Evolutionary conservation across 2,797 vertebrate species (phyloP).

Genomic region (Ctenosaura bakeri): DNA sequence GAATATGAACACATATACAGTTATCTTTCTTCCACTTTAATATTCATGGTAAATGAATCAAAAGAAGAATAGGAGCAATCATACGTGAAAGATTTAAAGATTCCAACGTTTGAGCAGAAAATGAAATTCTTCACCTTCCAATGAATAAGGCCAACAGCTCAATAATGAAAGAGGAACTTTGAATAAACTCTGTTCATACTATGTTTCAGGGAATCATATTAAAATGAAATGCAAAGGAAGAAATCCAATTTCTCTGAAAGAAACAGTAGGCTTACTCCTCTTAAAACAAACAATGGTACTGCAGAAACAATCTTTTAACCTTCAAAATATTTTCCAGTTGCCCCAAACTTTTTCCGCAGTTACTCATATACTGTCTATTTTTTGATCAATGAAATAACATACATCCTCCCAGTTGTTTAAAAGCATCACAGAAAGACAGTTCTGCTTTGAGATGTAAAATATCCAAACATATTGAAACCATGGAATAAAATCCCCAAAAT

Average conservation of each 20-base stretch:
- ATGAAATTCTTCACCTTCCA: constrained; percentile 11
- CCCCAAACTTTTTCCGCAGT: neutral
- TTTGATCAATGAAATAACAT: neutral
- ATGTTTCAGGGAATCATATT: constrained; percentile 21
- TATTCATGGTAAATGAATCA: neutral
- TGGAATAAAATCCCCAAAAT: too few species aligned
- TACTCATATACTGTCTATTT: neutral
- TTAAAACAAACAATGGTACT: neutral
- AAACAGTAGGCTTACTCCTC: neutral
- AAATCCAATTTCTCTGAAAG: neutral
- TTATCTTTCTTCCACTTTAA: neutral
- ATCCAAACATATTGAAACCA: too few species aligned
- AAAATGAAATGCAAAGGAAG: neutral
- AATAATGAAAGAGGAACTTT: constrained; percentile 16
- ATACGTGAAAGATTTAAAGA: neutral
- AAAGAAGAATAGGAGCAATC: neutral
- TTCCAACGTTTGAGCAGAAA: neutral
- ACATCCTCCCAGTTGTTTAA: neutral
- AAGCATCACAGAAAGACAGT: neutral
- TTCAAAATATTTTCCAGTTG: neutral
- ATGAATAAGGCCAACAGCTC: neutral
- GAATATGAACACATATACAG: neutral
- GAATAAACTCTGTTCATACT: neutral
- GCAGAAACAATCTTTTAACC: neutral
- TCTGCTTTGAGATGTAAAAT: neutral